Evolutionary conservation across 2,888 invertebrate species (phyloP).

Genomic region (Cantharis nigra): DNA sequence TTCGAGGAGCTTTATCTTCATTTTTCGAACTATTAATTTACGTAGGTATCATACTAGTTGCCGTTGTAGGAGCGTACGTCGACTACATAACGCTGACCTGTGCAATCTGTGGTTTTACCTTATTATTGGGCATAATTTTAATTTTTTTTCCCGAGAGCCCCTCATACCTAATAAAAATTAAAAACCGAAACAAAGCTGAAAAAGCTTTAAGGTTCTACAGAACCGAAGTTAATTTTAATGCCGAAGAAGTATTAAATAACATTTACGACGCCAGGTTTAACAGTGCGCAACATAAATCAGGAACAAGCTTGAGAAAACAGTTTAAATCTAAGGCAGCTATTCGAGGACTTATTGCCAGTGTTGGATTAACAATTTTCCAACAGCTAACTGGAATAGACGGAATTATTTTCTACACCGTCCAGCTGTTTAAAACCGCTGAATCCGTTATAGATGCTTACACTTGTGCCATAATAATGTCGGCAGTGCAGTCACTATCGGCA

Average conservation of each 20-base stretch:
- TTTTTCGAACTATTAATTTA: constrained; percentile 78
- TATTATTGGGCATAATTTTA: constrained; percentile 67
- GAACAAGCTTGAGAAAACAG: constrained; percentile 60
- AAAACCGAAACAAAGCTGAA: constrained; percentile 61
- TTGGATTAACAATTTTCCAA: constrained; percentile 80
- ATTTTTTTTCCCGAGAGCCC: constrained; percentile 74
- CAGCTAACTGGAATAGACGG: constrained; percentile 80
- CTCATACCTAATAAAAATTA: constrained; percentile 65
- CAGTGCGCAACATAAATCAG: constrained; percentile 40
- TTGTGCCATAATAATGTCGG: constrained; percentile 75
- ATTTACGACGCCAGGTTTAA: constrained; percentile 56
- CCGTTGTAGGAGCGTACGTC: constrained; percentile 69
- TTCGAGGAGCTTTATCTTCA: constrained; percentile 79
- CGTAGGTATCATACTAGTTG: constrained; percentile 74
- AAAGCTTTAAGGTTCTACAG: constrained; percentile 69
- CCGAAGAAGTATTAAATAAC: constrained; percentile 64
- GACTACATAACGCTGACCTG: constrained; percentile 70
- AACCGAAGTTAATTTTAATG: constrained; percentile 62
- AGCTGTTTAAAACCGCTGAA: constrained; percentile 72
- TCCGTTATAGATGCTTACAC: constrained; percentile 64
- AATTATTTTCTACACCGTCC: constrained; percentile 75
- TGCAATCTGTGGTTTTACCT: constrained; percentile 65
- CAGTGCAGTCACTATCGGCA: constrained; percentile 75
- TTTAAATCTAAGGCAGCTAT: constrained; percentile 63
- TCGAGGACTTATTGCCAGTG: constrained; percentile 70